These are phyloP conservation scores for Neuroterus valhalla DNA, from an alignment of 1,140 invertebrate species.

Conservation along the genomic window DNA sequence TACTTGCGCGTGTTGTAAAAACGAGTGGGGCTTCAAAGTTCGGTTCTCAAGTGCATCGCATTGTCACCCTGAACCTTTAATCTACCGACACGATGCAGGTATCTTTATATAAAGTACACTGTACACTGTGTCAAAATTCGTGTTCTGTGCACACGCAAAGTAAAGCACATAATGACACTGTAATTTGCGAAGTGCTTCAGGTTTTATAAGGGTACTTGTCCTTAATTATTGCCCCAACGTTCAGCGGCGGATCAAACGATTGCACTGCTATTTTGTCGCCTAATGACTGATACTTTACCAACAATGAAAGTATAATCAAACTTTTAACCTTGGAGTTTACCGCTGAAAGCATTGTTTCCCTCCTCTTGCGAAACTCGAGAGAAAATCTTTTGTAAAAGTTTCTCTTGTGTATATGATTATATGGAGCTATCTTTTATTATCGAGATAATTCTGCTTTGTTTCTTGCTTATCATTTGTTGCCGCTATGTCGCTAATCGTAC, in stretches of 20 bases:
- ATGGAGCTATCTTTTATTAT: no score
- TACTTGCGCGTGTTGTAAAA: neutral
- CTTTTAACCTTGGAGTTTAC: constrained; percentile 1
- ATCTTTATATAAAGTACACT: no score
- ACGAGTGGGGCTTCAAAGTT: constrained; percentile 4
- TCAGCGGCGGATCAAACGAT: constrained; percentile 25
- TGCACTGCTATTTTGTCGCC: constrained; percentile 17
- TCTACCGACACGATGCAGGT: neutral
- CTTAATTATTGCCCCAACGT: constrained; percentile 3
- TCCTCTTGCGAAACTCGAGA: constrained; percentile 10
- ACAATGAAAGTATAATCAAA: constrained; percentile 24
- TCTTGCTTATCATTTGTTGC: no score
- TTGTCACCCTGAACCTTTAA: constrained; percentile 35
- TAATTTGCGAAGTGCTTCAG: neutral
- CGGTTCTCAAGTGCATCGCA: constrained; percentile 1
- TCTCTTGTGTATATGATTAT: neutral
- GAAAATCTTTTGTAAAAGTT: neutral
- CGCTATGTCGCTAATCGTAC: no score
- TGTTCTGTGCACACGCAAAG: neutral
- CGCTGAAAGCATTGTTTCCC: constrained; percentile 7
- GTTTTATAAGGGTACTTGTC: constrained; percentile 14
- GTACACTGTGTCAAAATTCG: constrained; percentile 4
- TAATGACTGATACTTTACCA: constrained; percentile 23
- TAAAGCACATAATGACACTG: neutral
- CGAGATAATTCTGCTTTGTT: no score